phyloP scores from a whole-genome alignment of 1,140 invertebrate genomes.

The Drosophila orosa region DNA sequence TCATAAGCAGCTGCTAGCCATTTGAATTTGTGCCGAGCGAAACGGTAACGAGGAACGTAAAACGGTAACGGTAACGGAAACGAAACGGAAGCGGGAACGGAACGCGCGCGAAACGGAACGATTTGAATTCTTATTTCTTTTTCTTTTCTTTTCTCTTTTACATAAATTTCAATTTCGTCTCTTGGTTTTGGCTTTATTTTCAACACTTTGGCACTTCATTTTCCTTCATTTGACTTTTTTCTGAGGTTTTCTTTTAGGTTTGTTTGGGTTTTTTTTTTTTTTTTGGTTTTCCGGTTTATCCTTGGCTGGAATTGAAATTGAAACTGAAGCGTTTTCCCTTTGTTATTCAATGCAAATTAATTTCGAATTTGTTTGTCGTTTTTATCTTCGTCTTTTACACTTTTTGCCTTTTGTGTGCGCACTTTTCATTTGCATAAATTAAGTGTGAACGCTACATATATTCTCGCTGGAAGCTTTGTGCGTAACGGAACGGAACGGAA shows the following conservation, averaged over 20 bases:
- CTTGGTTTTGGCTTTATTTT: conserved; percentile 52
- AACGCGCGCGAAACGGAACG: conserved; percentile 14
- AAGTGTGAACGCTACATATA: conserved; percentile 23
- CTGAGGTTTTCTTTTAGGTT: conserved; percentile 18
- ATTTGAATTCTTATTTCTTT: conserved; percentile 8
- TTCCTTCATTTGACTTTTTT: conserved; percentile 46
- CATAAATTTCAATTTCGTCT: conserved; percentile 27
- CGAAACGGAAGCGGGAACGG: conserved; percentile 29
- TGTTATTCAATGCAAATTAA: conserved; percentile 74
- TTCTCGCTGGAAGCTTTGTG: conserved; percentile 30
- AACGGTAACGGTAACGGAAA: conserved; percentile 20
- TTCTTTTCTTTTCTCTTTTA: background rate
- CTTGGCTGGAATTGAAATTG: conserved; percentile 46
- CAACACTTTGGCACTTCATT: conserved; percentile 76
- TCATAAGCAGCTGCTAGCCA: conserved; percentile 83
- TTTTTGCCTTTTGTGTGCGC: conserved; percentile 41
- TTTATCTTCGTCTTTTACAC: conserved; percentile 4
- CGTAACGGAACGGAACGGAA: conserved; percentile 43
- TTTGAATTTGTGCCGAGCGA: conserved; percentile 57
- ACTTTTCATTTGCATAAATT: conserved; percentile 69
- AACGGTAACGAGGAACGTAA: conserved; percentile 33
- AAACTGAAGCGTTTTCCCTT: conserved; percentile 48
- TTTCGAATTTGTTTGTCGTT: conserved; percentile 66
- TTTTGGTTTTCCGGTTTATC: conserved; percentile 23
- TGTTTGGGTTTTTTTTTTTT: conserved; percentile 22